Conservation (phyloP, 2,888 invertebrate species). For the Ischnus inquisitorius region DNA sequence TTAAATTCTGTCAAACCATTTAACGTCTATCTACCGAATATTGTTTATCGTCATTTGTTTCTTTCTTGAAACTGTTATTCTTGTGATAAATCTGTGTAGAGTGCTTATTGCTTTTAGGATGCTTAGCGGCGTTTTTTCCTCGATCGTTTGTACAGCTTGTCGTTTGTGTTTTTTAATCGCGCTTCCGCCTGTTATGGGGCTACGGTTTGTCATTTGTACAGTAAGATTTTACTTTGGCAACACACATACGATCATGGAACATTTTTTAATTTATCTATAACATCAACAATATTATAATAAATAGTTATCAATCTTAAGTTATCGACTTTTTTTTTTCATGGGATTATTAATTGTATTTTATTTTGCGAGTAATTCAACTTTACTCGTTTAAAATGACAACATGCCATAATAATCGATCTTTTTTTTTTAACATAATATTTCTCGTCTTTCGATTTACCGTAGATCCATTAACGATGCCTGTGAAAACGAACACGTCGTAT, state of each 20-base stretch:
- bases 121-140: background rate
- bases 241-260: too few relatives aligned
- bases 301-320: too few relatives aligned
- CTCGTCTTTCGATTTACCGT: slow-evolving; percentile 42
- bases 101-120: background rate
- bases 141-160: background rate
- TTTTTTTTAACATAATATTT: slow-evolving; percentile 4
- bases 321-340: too few relatives aligned
- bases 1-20: background rate
- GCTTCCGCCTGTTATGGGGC: background rate
- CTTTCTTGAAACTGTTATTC: background rate
- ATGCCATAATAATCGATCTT: background rate
- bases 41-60: background rate
- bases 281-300: too few relatives aligned
- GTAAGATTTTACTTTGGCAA: too few relatives aligned
- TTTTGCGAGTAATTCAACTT: too few relatives aligned
- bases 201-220: too few relatives aligned
- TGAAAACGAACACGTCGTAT: slow-evolving; percentile 78
- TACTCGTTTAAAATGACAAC: background rate
- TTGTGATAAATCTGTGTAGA: background rate
- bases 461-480: slow-evolving; percentile 80
- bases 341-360: too few relatives aligned
- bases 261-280: too few relatives aligned
- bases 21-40: background rate
- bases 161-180: background rate